phyloP scores from a whole-genome alignment of 1,140 invertebrate species.

The Xylocopa sonorina region DNA sequence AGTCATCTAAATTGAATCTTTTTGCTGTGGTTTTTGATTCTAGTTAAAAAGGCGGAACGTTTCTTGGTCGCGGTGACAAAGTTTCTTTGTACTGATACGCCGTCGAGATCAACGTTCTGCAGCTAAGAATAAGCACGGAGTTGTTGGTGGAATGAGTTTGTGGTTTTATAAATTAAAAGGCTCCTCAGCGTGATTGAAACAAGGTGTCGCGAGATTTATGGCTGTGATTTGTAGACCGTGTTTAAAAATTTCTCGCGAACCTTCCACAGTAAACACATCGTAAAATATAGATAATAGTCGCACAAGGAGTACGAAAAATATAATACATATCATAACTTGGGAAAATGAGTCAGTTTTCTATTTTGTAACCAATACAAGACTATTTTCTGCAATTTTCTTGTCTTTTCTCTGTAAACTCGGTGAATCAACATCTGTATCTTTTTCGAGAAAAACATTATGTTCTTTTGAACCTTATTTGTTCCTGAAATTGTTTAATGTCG shows the following conservation, averaged over 20 bases:
- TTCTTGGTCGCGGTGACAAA: not conserved
- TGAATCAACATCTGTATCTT: not conserved
- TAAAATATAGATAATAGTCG: not conserved
- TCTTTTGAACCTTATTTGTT: not conserved
- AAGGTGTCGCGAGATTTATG: conserved; percentile 24
- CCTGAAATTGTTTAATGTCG: not conserved
- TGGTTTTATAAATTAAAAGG: not conserved
- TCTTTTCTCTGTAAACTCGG: not conserved
- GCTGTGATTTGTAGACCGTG: not conserved
- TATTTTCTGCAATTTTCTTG: not conserved
- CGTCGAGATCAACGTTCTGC: not conserved
- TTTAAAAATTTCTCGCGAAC: not conserved
- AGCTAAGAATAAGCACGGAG: not conserved
- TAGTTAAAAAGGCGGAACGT: not conserved
- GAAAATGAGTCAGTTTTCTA: not conserved
- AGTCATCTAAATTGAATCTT: not conserved
- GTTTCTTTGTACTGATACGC: not conserved
- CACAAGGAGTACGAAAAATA: not conserved
- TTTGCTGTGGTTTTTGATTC: not conserved
- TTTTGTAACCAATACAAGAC: not conserved
- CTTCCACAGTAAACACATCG: not conserved
- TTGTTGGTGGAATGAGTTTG: not conserved
- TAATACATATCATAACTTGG: not conserved
- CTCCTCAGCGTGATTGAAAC: not conserved
- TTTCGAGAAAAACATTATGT: not conserved